Evolutionary conservation across 2,888 invertebrate genomes (phyloP).

Genomic region (Oscheius onirici): DNA sequence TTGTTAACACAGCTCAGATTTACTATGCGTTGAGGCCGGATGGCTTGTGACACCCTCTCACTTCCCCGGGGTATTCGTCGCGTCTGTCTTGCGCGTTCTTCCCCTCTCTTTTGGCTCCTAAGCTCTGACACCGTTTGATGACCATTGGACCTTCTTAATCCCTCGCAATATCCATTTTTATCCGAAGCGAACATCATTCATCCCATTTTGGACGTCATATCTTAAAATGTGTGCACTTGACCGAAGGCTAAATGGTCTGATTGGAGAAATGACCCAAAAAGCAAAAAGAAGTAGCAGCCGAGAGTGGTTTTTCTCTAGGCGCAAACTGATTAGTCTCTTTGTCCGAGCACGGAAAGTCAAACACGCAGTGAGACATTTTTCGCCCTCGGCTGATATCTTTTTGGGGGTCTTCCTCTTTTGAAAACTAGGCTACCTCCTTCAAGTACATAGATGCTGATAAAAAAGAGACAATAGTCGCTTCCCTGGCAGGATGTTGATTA

Average conservation of each 20-base stretch:
- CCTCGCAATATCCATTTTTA: too few species aligned
- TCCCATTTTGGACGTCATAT: too few species aligned
- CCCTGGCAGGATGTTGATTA: too few species aligned
- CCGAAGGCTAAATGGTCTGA: background rate
- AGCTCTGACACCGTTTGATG: conserved; percentile 9
- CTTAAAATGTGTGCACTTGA: too few species aligned
- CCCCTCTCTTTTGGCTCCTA: background rate
- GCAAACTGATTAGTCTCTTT: conserved; percentile 27
- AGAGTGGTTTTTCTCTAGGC: conserved; percentile 20
- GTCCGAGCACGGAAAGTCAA: conserved; percentile 26
- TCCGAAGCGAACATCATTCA: too few species aligned
- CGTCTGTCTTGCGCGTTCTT: conserved; percentile 9
- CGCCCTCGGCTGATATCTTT: background rate
- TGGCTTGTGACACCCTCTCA: conserved; percentile 17
- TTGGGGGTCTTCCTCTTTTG: too few species aligned
- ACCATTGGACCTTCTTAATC: background rate
- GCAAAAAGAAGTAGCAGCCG: conserved; percentile 7
- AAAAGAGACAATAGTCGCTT: too few species aligned
- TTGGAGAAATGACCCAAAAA: background rate
- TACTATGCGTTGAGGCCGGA: conserved; percentile 19
- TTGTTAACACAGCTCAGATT: conserved; percentile 33
- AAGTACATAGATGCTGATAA: too few species aligned
- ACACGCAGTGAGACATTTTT: conserved; percentile 21
- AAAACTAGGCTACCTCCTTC: too few species aligned
- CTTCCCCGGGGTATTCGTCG: conserved; percentile 32